Conservation (phyloP, 2,797 vertebrate genomes). For the Schizopygopsis pylzovi region DNA sequence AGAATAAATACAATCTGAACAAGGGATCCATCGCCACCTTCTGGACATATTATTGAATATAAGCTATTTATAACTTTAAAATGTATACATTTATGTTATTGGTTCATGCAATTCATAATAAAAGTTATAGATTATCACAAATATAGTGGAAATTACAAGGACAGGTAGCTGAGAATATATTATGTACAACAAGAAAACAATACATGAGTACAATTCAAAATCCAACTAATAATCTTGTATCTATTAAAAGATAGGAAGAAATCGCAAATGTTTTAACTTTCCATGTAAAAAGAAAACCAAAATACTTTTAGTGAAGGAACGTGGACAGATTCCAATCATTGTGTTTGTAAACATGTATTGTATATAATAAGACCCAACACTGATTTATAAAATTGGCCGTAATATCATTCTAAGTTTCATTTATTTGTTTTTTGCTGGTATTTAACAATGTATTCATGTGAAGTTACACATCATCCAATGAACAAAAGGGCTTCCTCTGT, state of each 20-base stretch:
- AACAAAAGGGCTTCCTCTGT: neutral
- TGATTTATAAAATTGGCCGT: neutral
- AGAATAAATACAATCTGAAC: slow-evolving; percentile 7
- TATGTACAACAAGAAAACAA: neutral
- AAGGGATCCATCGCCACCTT: slow-evolving; percentile 56
- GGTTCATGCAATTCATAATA: neutral
- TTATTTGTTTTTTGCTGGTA: neutral
- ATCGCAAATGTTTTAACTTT: neutral
- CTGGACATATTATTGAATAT: slow-evolving; percentile 52
- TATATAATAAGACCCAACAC: neutral
- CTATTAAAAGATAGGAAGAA: neutral
- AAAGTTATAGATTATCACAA: neutral
- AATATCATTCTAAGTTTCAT: neutral
- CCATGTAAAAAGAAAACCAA: neutral
- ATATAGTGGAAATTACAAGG: neutral
- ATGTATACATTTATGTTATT: neutral
- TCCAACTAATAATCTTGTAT: no score
- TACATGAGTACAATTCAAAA: neutral
- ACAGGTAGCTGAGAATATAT: neutral
- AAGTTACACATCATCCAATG: neutral
- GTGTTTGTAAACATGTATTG: neutral
- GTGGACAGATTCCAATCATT: neutral
- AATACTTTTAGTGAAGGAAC: neutral
- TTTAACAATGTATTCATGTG: neutral
- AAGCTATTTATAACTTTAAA: neutral